Evolutionary conservation across 2,797 vertebrate genomes (phyloP).

Genomic region (Spheniscus humboldti): DNA sequence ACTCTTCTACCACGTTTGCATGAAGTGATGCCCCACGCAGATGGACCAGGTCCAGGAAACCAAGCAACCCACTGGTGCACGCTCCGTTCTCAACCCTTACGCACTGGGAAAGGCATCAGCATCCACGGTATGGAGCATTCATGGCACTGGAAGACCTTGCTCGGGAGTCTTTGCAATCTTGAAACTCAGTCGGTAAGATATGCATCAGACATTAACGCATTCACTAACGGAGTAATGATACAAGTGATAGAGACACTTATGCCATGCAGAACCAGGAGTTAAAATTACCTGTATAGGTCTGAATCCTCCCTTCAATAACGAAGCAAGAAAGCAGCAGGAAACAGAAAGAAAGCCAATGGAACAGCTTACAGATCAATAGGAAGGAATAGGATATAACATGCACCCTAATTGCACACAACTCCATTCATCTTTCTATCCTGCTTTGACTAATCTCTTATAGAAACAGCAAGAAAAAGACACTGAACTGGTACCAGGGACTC

Average conservation of each 20-base stretch:
- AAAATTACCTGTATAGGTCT: slow-evolving; percentile 89
- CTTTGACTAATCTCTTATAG: not conserved
- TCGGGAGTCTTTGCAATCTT: not conserved
- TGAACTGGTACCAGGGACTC: not conserved
- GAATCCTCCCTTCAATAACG: slow-evolving; percentile 99
- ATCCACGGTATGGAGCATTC: not conserved
- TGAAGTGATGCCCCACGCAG: not conserved
- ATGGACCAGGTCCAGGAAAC: not conserved
- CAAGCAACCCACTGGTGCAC: not conserved
- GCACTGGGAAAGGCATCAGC: not conserved
- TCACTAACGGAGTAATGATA: not conserved
- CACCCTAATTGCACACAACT: slow-evolving; percentile 59
- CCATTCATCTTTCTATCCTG: not conserved
- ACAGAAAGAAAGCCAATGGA: slow-evolving; percentile 95
- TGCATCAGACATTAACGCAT: not conserved
- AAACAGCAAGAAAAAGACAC: not conserved
- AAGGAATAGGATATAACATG: slow-evolving; percentile 72
- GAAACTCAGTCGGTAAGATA: not conserved
- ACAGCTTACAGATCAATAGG: slow-evolving; percentile 80
- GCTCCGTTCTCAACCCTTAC: not conserved
- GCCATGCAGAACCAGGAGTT: slow-evolving; percentile 76
- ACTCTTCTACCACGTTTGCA: not conserved
- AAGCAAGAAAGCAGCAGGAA: slow-evolving; percentile 90
- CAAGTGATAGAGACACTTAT: slow-evolving; percentile 44
- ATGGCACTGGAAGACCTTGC: not conserved